Conservation (phyloP, 2,888 invertebrate genomes). For the Ochropleura leucogaster region DNA sequence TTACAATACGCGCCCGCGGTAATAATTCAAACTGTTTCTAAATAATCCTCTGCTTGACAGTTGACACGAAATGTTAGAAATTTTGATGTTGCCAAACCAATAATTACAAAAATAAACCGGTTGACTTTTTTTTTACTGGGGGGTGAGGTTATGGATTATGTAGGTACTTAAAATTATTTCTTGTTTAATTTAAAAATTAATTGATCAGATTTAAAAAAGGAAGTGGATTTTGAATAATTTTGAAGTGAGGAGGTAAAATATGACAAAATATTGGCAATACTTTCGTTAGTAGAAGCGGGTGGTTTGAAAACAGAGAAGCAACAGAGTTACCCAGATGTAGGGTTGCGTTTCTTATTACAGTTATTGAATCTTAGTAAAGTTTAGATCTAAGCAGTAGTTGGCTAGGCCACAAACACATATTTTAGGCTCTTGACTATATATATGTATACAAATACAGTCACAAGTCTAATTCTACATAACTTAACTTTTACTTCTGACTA, state of each 20-base stretch:
- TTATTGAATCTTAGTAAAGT: not conserved
- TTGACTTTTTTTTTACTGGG: too few relatives aligned
- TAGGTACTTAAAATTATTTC: too few relatives aligned
- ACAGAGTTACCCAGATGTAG: not conserved
- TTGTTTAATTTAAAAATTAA: too few relatives aligned
- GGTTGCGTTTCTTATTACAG: not conserved
- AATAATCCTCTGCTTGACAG: not conserved
- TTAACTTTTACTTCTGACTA: not conserved
- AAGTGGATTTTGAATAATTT: too few relatives aligned
- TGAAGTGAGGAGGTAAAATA: not conserved
- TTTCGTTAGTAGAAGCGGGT: not conserved
- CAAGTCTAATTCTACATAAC: not conserved
- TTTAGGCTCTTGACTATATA: not conserved
- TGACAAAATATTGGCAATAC: not conserved
- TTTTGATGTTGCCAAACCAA: not conserved
- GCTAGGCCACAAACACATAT: not conserved
- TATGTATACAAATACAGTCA: too few relatives aligned
- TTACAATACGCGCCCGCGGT: too few relatives aligned
- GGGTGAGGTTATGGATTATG: too few relatives aligned
- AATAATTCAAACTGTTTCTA: not conserved
- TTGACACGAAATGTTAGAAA: not conserved
- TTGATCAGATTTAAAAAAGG: too few relatives aligned
- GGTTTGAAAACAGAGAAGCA: not conserved
- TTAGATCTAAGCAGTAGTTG: not conserved
- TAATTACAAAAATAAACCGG: not conserved